phyloP scores from a whole-genome alignment of 2,888 invertebrate species.

The Drosophila fulvimacula region DNA sequence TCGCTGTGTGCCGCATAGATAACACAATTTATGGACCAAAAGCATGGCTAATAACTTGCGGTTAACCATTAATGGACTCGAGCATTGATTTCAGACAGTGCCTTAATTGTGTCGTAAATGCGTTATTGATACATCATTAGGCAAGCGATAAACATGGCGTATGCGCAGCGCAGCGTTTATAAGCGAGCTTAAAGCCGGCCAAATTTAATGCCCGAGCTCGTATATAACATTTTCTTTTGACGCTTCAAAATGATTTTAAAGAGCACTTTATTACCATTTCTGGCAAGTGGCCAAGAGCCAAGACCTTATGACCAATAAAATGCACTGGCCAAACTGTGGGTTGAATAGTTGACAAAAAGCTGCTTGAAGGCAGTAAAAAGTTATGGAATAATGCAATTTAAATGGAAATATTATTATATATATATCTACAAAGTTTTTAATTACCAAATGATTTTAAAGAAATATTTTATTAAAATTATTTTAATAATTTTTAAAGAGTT shows the following conservation, averaged over 20 bases:
- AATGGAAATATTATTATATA: too few relatives aligned
- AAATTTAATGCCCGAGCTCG: slow-evolving; percentile 13
- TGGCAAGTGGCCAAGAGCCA: slow-evolving; percentile 21
- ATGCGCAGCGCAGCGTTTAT: slow-evolving; percentile 59
- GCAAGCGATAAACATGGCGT: slow-evolving; percentile 62
- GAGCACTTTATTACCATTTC: not conserved
- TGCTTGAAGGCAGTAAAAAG: not conserved
- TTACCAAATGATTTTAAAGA: too few relatives aligned
- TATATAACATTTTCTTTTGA: not conserved
- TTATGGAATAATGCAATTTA: slow-evolving; percentile 24
- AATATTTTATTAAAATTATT: too few relatives aligned
- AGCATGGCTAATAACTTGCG: slow-evolving; percentile 48
- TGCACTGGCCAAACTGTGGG: not conserved
- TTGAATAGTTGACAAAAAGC: not conserved
- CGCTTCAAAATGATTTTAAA: slow-evolving; percentile 14
- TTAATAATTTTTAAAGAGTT: too few relatives aligned
- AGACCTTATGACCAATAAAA: slow-evolving; percentile 10
- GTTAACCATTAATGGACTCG: slow-evolving; percentile 47
- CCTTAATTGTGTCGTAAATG: slow-evolving; percentile 71
- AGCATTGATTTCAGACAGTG: slow-evolving; percentile 57
- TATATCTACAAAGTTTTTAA: too few relatives aligned
- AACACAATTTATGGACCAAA: slow-evolving; percentile 47
- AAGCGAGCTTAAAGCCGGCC: slow-evolving; percentile 41
- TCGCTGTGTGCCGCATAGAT: slow-evolving; percentile 43
- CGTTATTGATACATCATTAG: slow-evolving; percentile 76